Base-by-base conservation (phyloP, 2,888 invertebrate species). In the Saturnia pavonia region DNA sequence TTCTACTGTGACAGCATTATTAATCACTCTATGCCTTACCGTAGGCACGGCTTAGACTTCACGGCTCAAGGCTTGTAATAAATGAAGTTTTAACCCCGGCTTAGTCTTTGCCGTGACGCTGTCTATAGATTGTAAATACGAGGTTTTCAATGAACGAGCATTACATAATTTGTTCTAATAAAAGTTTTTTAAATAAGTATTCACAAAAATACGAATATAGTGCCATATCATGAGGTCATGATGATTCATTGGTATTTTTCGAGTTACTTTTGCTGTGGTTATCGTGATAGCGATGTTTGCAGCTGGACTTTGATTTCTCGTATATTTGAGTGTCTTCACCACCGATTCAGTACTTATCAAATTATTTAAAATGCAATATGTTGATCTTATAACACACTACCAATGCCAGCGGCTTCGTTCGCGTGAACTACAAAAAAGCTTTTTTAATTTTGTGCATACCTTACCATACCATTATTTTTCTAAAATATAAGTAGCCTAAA, bases 51-150 rank as follows among this genome's bases (percentile, higher is more conserved):
- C 82, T 82, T 80, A 77, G 76, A 75, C 79, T 79, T 81, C 73
- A 69, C 71, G 80, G 82, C 82, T 83, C 80, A 77, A 77, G 76
- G 78, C 78, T 80, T 74, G 79, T 88, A 84, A 89, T 84, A 87
- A 88, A 88, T 88, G 84, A 82, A 78, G 85, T 86, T 86, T 85
- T 84, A 84, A 84, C 78, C 80, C 83, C 78, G 72, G 72, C 70
- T 70, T 43, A 68, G 71, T 68, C 71, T 65, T 68, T 67, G 60
- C 60, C 63, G 22, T 60, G 68, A 65, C 68, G 42, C 65, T 57
- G 67, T 27, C 68, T 68, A 25, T 51, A 16, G 11, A 11, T 40
- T 40, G n/a, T 11, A 40, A 65, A 65, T 40, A 65, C 22, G 40
- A 40, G 19, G 19, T 25, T 57, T 25, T 22, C 12, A 57, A 57